Conservation (phyloP, 1,140 invertebrate genomes). For the Chrysomallon squamiferum region DNA sequence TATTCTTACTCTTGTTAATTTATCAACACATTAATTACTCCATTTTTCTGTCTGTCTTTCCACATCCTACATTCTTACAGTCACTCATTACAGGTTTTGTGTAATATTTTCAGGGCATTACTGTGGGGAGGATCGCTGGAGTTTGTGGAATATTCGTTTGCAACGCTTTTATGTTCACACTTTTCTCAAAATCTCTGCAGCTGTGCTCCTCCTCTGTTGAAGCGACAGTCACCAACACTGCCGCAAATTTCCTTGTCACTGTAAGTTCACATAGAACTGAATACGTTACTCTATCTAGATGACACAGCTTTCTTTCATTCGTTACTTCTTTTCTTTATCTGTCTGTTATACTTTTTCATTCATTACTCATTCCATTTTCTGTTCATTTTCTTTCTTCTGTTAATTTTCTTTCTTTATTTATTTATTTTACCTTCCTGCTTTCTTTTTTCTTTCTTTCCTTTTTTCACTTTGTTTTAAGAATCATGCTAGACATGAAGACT, state of each 20-base stretch:
- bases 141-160: constrained; percentile 58
- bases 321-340: neutral
- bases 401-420: neutral
- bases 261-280: constrained; percentile 39
- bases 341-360: neutral
- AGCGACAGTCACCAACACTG: constrained; percentile 65
- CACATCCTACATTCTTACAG: no score
- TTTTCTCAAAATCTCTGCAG: constrained; percentile 62
- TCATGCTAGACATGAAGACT: no score
- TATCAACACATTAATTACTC: no score
- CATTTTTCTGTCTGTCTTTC: no score
- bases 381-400: neutral
- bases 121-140: constrained; percentile 39
- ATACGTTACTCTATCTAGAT: no score
- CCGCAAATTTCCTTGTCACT: constrained; percentile 63
- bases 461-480: neutral
- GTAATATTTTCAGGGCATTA: constrained; percentile 19
- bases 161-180: constrained; percentile 64
- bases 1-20: no score
- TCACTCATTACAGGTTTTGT: no score
- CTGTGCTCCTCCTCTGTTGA: constrained; percentile 61
- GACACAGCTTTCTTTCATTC: neutral
- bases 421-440: neutral
- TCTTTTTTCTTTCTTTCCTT: neutral
- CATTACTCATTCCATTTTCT: neutral